Percentiles rank a stretch among this genome's conserved stretches.
These are phyloP conservation scores for Crax fasciolata DNA, from an alignment of 2,797 vertebrate genomes.

Conservation along the genomic window DNA sequence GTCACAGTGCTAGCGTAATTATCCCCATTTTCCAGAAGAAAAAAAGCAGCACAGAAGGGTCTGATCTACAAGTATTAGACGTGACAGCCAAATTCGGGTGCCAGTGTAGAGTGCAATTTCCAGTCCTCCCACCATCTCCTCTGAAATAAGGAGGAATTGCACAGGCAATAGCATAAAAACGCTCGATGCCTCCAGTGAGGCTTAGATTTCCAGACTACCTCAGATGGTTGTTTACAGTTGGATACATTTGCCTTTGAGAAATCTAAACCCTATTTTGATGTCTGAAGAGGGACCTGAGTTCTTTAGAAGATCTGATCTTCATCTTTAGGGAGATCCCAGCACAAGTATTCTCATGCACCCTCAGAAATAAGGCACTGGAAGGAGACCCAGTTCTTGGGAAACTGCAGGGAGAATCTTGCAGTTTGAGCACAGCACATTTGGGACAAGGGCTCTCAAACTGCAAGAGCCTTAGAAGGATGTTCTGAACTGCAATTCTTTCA, in stretches of 20 bases:
- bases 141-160: background rate
- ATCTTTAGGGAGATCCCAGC: background rate
- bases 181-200: background rate
- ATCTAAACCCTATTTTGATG: background rate
- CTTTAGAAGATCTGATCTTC: background rate
- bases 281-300: background rate
- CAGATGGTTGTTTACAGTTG: background rate
- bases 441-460: background rate
- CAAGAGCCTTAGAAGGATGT: background rate
- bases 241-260: background rate
- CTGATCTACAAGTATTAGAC: background rate
- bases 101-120: background rate
- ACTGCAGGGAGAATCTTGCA: background rate
- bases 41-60: background rate
- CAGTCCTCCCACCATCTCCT: background rate
- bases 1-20: slow-evolving; percentile 45
- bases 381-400: background rate
- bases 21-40: slow-evolving; percentile 35
- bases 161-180: background rate
- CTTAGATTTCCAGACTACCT: background rate
- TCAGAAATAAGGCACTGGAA: background rate
- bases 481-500: background rate
- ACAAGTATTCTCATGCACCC: fast-evolving
- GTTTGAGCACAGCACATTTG: background rate
- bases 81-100: slow-evolving; percentile 36